Evolutionary conservation across 2,888 invertebrate species (phyloP), one percentile per base, ranked within the genome.

Genomic region (Tetranychus piercei): DNA sequence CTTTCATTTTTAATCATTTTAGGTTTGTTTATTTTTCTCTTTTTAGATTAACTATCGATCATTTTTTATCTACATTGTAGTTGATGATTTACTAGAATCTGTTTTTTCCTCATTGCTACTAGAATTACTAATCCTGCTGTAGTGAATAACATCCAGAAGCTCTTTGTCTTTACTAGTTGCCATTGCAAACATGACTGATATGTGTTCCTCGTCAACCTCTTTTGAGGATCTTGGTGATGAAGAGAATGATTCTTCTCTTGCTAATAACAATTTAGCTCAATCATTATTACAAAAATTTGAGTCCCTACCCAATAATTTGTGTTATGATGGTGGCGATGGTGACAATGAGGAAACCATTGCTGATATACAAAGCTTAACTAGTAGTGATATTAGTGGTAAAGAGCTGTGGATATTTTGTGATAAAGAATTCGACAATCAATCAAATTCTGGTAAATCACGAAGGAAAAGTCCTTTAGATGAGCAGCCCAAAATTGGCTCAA

Each of bases 371-470:
- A 69, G 69, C 23, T 11, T 69, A 11, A 23, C 69, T 6, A 69
- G 44, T 22, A 55, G 71, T 55, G 43, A 65, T n/a, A 55, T 45
- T 64, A 23, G 72, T 65, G 23, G 72, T n/a, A 23, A 65, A 22
- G 74, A 67, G 9, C 22, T 44, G 6, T 74, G 44, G 74, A 71
- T 44, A 44, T 71, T 66, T 71, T 69, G 34, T 69, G 69, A 69
- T 11, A 69, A 69, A 69, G 69, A 69, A 11, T 15, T 55, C 15
- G 55, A 55, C 55, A 55, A 9, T 55, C 55, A 55, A 55, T 55
- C 55, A 55, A 55, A 9, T 55, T 55, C 55, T 15, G 55, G 15
- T 55, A 55, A 55, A 55, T 20, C 69, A 20, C 18, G 34, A 23
- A 20, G 69, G 34, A 23, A 69, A 20, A 69, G 69, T 22, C 22